These are phyloP conservation scores for Glareola pratincola DNA, from an alignment of 2,113 vertebrate species.

Conservation along the genomic window DNA sequence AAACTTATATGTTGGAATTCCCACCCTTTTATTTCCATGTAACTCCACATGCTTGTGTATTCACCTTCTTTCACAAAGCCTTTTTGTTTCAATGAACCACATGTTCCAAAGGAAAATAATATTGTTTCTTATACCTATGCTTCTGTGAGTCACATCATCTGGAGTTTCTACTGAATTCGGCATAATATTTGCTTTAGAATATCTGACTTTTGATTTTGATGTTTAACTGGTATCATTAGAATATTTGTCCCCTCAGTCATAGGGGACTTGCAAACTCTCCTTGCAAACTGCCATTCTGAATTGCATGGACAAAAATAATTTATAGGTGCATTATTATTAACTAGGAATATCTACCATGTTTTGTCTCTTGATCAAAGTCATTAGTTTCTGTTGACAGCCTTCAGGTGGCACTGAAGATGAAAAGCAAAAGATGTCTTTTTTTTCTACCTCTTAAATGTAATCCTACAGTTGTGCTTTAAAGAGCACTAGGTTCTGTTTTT, in stretches of 20 bases:
- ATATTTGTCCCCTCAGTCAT: background rate
- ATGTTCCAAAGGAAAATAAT: background rate
- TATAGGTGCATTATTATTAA: background rate
- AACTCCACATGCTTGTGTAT: background rate
- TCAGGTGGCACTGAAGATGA: background rate
- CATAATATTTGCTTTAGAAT: background rate
- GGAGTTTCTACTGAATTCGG: background rate
- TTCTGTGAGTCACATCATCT: background rate
- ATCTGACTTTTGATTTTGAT: background rate
- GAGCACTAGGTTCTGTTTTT: slow-evolving; percentile 7
- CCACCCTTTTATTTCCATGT: background rate
- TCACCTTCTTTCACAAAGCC: background rate
- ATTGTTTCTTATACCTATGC: background rate
- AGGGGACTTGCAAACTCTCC: too few relatives aligned
- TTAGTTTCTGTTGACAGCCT: background rate
- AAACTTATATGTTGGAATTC: background rate
- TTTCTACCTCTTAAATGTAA: background rate
- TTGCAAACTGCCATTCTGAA: background rate
- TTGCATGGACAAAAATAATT: background rate
- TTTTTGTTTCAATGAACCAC: background rate
- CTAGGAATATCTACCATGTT: background rate
- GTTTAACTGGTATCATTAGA: background rate
- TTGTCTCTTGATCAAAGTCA: background rate
- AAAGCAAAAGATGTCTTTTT: background rate
- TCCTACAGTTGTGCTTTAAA: background rate